Base-by-base conservation (phyloP, 2,113 vertebrate genomes). In the Paracanthobrama guichenoti region DNA sequence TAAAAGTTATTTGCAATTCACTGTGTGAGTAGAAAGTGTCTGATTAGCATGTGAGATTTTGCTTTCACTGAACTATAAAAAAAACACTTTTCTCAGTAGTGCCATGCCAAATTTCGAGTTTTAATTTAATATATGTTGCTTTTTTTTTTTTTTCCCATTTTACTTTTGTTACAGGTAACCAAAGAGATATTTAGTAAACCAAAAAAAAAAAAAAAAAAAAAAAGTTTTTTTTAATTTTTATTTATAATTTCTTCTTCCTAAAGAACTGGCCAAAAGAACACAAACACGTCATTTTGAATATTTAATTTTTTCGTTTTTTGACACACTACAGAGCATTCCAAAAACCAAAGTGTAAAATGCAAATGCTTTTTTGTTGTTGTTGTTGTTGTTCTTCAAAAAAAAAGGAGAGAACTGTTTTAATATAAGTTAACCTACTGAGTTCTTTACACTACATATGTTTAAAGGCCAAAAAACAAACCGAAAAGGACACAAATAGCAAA, bases 91-190 rank as follows among this genome's bases (percentile, higher is more conserved):
- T 91, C 88, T 92, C 89, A 92, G 88, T 91, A 92, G 92, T 94
- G 91, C 89, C 93, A 93, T 93, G 88, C 94, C 93, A 94, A 95
- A 95, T 93, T 93, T 48, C 79, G 77, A 80, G 22, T 14, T 87
- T 84, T 72, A 44, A 62, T 89, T 89, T 86, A 71, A 59, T 81
- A 71, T 78, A 69, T 62, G 55, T 59, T 86, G 84, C 89, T 88
- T 86, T 87, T 89, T 90, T 88, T 90, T 84, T 75, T 78, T 87
- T 86, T 88, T 90, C 93, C 93, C 83, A 60, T 93, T 93, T 93
- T 93, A 85, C 92, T 95, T 95, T 94, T 88, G 93, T 95, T 95
- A 94, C 94, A 95, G 94, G 94, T 95, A 92, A 95, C 94, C 94
- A 95, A 95, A 95, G 94, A 95, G 93, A 94, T 91, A 87, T 88